Evolutionary conservation across 2,888 invertebrate genomes (phyloP).

Genomic region (Ophion obscuratus): DNA sequence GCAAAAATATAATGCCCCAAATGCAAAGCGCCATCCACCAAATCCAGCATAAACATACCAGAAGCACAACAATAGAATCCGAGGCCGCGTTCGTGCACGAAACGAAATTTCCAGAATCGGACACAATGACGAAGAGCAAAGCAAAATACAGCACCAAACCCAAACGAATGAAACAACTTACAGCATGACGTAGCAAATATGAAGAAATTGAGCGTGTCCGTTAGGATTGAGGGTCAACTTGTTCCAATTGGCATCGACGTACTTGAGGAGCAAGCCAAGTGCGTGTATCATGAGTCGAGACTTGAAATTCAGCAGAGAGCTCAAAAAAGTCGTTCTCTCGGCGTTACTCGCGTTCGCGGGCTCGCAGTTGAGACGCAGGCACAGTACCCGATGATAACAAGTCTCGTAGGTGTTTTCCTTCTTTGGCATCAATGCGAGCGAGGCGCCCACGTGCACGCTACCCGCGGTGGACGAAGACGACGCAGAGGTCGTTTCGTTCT

Average conservation of each 20-base stretch:
- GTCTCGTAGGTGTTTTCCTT: constrained; percentile 87
- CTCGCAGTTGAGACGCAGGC: constrained; percentile 86
- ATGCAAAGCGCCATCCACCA: no score
- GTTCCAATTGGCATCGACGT: constrained; percentile 89
- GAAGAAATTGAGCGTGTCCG: constrained; percentile 85
- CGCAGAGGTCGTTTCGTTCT: constrained; percentile 73
- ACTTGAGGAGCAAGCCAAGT: constrained; percentile 89
- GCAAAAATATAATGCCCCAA: no score
- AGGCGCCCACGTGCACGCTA: constrained; percentile 81
- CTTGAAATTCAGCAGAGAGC: constrained; percentile 88
- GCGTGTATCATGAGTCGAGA: constrained; percentile 88
- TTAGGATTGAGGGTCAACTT: constrained; percentile 85
- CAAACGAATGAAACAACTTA: constrained; percentile 82
- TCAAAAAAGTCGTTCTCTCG: constrained; percentile 86
- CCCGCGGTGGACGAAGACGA: constrained; percentile 66
- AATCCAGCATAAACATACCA: no score
- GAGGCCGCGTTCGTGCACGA: no score
- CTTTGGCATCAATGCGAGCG: constrained; percentile 86
- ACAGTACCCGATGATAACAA: constrained; percentile 86
- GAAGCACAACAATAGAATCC: no score
- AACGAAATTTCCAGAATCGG: background rate
- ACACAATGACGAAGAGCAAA: background rate
- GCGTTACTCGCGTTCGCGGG: constrained; percentile 85
- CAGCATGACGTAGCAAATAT: constrained; percentile 87
- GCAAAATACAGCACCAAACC: background rate